phyloP scores from a whole-genome alignment of 2,113 vertebrate genomes.

The Prunella himalayana region DNA sequence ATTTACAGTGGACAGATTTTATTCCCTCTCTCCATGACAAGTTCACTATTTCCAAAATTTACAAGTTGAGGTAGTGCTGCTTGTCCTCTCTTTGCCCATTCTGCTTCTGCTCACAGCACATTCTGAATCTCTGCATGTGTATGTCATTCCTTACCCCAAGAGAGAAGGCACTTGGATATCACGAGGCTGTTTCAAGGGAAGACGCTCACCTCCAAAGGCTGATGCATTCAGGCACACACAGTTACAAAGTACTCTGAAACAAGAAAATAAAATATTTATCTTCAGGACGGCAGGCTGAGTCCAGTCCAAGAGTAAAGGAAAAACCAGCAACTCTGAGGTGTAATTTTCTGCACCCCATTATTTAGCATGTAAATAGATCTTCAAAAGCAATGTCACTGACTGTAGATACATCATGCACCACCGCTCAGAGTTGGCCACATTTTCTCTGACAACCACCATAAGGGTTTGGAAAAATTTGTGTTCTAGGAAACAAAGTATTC shows the following conservation, averaged over 20 bases:
- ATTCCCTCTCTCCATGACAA: not conserved
- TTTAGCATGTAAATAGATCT: not conserved
- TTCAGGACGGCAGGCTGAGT: not conserved
- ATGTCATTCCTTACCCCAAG: not conserved
- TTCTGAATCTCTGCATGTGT: not conserved
- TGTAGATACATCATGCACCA: not conserved
- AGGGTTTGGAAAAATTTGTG: not conserved
- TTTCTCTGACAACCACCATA: not conserved
- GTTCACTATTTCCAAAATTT: not conserved
- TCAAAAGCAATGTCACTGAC: not conserved
- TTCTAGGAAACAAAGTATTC: not conserved
- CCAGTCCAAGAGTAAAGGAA: not conserved
- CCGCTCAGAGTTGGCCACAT: not conserved
- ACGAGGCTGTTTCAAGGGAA: not conserved
- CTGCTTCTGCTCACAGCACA: not conserved
- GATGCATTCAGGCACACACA: not conserved
- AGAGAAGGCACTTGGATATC: not conserved
- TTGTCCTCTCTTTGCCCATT: not conserved
- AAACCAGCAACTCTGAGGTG: not conserved
- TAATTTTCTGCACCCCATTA: not conserved
- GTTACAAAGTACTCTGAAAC: conserved; percentile 4
- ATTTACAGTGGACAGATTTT: not conserved
- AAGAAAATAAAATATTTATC: not conserved
- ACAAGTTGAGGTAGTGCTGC: not conserved
- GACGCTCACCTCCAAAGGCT: not conserved